Evolutionary conservation across 2,113 vertebrate species (phyloP).

Genomic region (Okapia johnstoni): DNA sequence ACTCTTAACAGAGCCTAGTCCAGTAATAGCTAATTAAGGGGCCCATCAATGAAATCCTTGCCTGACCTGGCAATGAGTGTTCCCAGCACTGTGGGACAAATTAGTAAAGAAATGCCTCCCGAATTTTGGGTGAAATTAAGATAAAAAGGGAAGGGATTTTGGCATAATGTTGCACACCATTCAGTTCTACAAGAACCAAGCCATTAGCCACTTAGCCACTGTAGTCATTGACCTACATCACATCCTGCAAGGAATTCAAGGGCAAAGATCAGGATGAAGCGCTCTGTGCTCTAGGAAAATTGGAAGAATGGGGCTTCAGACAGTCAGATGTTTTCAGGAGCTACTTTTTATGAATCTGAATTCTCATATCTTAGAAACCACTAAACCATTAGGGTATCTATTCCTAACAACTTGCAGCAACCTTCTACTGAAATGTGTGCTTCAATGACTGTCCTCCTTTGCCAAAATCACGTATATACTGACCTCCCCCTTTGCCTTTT

Average conservation of each 20-base stretch:
- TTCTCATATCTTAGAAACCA: neutral
- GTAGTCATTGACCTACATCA: neutral
- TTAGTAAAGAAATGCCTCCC: neutral
- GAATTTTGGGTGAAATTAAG: neutral
- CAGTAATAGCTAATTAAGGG: neutral
- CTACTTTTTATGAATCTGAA: neutral
- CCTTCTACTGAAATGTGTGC: neutral
- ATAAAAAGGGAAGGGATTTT: neutral
- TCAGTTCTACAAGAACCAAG: neutral
- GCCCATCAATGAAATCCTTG: neutral
- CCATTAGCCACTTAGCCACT: neutral
- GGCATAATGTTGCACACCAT: neutral
- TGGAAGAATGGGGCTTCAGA: neutral
- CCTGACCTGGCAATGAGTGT: neutral
- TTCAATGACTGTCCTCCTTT: neutral
- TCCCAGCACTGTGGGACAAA: neutral
- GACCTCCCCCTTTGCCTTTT: neutral
- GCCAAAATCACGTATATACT: neutral
- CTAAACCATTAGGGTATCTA: neutral
- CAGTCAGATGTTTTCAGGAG: neutral
- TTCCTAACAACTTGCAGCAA: neutral
- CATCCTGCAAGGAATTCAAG: neutral
- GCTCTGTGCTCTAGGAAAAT: neutral
- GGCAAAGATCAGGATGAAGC: neutral
- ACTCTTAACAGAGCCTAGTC: neutral